Evolutionary conservation across 2,113 vertebrate genomes (phyloP).

Genomic region (Stigmatopora argus): DNA sequence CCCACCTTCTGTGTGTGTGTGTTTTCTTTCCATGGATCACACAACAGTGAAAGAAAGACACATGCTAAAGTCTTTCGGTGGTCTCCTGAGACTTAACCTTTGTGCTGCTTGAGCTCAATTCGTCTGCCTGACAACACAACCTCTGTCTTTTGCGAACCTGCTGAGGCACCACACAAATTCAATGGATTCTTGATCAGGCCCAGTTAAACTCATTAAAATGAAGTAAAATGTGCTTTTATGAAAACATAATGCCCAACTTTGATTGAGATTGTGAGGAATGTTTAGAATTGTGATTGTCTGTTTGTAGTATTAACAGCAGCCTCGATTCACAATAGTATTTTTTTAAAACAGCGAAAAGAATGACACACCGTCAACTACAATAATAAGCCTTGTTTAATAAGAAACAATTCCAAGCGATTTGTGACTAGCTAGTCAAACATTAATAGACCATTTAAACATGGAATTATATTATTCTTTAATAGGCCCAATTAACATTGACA

Average conservation of each 20-base stretch:
- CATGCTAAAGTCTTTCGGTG: conserved; percentile 29
- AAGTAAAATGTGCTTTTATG: too few relatives aligned
- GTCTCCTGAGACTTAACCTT: conserved; percentile 42
- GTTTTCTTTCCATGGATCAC: conserved; percentile 16
- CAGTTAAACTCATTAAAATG: background rate
- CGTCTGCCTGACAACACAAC: conserved; percentile 35
- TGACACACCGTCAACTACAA: background rate
- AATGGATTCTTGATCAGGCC: background rate
- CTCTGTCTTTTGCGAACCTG: conserved; percentile 35
- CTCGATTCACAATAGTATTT: background rate
- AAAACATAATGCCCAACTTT: too few relatives aligned
- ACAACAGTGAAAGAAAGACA: conserved; percentile 5
- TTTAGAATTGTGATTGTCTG: background rate
- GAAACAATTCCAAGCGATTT: background rate
- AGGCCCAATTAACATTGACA: too few relatives aligned
- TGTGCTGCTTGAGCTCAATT: conserved; percentile 31
- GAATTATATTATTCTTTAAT: too few relatives aligned
- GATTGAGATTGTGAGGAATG: too few relatives aligned
- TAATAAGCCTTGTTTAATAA: background rate
- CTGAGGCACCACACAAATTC: background rate
- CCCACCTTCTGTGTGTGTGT: conserved; percentile 2
- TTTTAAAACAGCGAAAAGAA: background rate
- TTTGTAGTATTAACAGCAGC: background rate
- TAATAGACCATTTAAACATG: background rate
- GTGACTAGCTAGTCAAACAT: too few relatives aligned